phyloP scores from a whole-genome alignment of 1,140 invertebrate species.

The Pseudomyrmex cubaensis region DNA sequence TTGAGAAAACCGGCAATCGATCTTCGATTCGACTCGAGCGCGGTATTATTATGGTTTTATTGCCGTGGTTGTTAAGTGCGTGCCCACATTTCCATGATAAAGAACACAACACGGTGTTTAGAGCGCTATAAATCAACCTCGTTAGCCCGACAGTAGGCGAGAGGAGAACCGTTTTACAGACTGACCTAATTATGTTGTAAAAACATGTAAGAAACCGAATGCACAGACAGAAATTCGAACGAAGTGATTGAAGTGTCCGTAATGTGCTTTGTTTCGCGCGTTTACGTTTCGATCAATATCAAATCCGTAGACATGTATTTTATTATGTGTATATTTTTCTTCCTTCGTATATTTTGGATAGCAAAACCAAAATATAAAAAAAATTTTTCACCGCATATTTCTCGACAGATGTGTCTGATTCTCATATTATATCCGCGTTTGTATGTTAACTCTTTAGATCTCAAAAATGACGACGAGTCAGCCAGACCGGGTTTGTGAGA shows the following conservation, averaged over 20 bases:
- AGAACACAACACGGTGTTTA: slow-evolving; percentile 52
- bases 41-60: slow-evolving; percentile 57
- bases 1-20: background rate
- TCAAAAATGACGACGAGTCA: too few relatives aligned
- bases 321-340: background rate
- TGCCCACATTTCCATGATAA: slow-evolving; percentile 42
- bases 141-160: slow-evolving; percentile 45
- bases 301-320: background rate
- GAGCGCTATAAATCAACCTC: slow-evolving; percentile 67
- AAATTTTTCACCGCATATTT: background rate
- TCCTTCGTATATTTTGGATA: background rate
- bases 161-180: slow-evolving; percentile 13
- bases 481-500: too few relatives aligned
- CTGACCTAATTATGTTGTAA: slow-evolving; percentile 62
- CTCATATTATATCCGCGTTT: too few relatives aligned
- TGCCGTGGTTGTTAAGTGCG: slow-evolving; percentile 8
- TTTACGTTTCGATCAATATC: background rate
- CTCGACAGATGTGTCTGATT: too few relatives aligned
- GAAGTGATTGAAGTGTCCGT: background rate
- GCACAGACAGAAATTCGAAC: background rate
- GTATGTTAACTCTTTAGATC: too few relatives aligned
- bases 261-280: background rate
- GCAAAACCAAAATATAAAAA: background rate
- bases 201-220: slow-evolving; percentile 24
- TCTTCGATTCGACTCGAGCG: slow-evolving; percentile 9